phyloP scores from a whole-genome alignment of 2,113 vertebrate genomes.

The Phrynosoma platyrhinos region DNA sequence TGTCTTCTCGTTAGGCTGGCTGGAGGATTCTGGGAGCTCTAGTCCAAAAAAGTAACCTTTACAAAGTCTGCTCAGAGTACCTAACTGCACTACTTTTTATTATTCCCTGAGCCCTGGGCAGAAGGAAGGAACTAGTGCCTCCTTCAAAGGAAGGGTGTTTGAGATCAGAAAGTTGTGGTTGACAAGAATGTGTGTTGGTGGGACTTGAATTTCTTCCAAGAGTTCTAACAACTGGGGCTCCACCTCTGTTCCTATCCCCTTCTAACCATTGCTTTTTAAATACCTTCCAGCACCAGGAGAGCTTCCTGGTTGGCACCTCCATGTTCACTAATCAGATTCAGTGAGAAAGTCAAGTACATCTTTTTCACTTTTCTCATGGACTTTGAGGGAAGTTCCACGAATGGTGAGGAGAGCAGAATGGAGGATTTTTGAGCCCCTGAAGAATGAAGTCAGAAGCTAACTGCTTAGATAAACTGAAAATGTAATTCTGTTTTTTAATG shows the following conservation, averaged over 20 bases:
- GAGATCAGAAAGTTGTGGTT: not conserved
- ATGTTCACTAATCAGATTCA: not conserved
- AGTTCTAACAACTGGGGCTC: too few species aligned
- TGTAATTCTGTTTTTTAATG: not conserved
- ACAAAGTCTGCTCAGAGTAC: not conserved
- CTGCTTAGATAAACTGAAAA: conserved; percentile 22
- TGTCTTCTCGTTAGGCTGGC: too few species aligned
- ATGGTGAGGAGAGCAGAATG: not conserved
- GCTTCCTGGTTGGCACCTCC: not conserved
- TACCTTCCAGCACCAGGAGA: not conserved
- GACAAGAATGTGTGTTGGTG: not conserved
- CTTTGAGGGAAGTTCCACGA: not conserved
- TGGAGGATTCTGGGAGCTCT: too few species aligned
- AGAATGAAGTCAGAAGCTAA: not conserved
- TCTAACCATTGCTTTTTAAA: too few species aligned
- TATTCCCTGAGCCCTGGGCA: not conserved
- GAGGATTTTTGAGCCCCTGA: too few species aligned
- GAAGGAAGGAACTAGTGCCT: not conserved
- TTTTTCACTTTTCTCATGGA: not conserved
- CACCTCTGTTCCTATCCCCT: not conserved
- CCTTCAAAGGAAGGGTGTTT: not conserved
- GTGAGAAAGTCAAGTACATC: not conserved
- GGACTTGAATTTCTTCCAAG: not conserved
- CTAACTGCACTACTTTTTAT: not conserved
- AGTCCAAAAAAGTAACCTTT: too few species aligned